Base-by-base conservation (phyloP, 2,113 vertebrate genomes). In the Podarcis raffonei region DNA sequence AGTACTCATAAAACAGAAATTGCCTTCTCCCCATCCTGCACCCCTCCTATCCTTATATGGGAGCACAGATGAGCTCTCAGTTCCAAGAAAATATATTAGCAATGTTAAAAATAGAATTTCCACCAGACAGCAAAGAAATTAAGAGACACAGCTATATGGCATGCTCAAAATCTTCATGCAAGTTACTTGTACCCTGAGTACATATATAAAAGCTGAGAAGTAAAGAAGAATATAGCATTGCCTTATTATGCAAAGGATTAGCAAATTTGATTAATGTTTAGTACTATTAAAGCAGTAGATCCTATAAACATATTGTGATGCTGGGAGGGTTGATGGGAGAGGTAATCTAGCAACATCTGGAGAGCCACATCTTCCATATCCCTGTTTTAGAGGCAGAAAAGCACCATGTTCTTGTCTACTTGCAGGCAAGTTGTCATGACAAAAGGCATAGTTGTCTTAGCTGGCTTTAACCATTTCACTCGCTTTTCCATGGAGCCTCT, bases 81-180 rank as follows among this genome's bases (percentile, higher is more conserved):
- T 78, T 90, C 23, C 59, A 86, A 92, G 84, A 93, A 92, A 68
- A 12, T 48, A 62, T 85, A 48, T 78, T 81, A 84, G 62, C 37
- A 59, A 82, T 18, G 8, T 75, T 82, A 75, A 59, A 87, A 87
- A 82, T 82, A 59, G 69, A 72, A 87, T 39, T 62, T 87, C 69
- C 32, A 81, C 77, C 22, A 81, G 72, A 88, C 25, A 89, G 8
- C 84, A 68, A 80, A 20, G 30, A 81, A 69, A 69, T 81, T 81
- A 90, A 83, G 35, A 86, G 32, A 22, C 68, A 53, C 32, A 5
- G 13, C 42, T 84, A n/a, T 42, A 53, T n/a, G n/a, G 66, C 66
- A 48, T 53, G 27, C 18, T 84, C 69, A n/a, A 71, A 72, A 84
- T 25, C 22, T 71, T n/a, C 71, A 72, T 84, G 32, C 39, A 84